A percentile compares a stretch with the other conserved stretches of the same genome.
phyloP scores from a whole-genome alignment of 2,888 invertebrate species.

The Drosophila neoperkinsi region DNA sequence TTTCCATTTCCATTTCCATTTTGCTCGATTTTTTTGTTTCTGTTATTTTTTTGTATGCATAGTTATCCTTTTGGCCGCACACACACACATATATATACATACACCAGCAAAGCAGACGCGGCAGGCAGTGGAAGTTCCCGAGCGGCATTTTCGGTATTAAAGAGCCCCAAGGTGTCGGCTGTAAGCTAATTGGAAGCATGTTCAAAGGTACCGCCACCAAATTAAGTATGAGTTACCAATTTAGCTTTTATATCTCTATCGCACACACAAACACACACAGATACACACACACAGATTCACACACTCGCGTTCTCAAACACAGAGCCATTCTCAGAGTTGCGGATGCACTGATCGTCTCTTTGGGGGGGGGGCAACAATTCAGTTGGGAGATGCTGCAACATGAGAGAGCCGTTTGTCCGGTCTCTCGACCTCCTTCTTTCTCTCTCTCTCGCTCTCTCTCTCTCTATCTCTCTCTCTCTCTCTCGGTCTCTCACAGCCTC shows the following conservation, averaged over 20 bases:
- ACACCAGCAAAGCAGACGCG: not conserved
- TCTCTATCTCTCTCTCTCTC: constrained; percentile 13
- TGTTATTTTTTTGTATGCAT: not conserved
- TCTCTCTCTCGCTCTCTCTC: constrained; percentile 20
- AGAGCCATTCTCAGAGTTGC: constrained; percentile 43
- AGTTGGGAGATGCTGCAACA: constrained; percentile 4
- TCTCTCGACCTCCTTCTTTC: constrained; percentile 13
- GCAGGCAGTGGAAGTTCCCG: constrained; percentile 33
- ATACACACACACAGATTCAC: constrained; percentile 5
- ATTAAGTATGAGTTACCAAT: constrained; percentile 85
- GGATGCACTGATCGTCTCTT: constrained; percentile 58
- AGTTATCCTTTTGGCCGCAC: constrained; percentile 62
- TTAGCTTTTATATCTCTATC: constrained; percentile 84
- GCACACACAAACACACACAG: constrained; percentile 53
- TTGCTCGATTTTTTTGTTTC: constrained; percentile 11
- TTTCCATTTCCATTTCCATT: constrained; percentile 64
- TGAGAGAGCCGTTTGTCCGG: constrained; percentile 17
- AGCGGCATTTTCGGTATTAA: constrained; percentile 49
- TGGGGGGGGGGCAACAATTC: constrained; percentile 48
- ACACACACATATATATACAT: not conserved
- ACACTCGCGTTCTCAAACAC: not conserved
- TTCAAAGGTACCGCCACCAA: constrained; percentile 85
- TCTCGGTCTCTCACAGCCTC: not conserved
- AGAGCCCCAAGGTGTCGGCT: constrained; percentile 85
- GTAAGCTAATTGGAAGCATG: constrained; percentile 85